These are phyloP conservation scores for Danaus melanippus DNA, from an alignment of 1,140 invertebrate species.

Conservation along the genomic window DNA sequence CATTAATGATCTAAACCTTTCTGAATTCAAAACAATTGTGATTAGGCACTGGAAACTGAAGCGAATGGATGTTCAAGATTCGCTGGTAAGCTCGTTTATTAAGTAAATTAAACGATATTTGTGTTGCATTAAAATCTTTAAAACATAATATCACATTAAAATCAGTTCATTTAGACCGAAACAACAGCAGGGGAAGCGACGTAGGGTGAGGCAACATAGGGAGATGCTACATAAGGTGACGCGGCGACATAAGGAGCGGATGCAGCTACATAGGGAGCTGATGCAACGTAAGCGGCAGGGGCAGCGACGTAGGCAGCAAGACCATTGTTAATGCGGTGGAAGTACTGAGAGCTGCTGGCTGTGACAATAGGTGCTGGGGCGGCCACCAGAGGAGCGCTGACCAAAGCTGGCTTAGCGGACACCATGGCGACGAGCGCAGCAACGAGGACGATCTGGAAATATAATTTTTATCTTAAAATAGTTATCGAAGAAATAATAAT, in stretches of 20 bases:
- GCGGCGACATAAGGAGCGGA: constrained; percentile 49
- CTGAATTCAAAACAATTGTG: too few relatives aligned
- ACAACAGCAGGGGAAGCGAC: constrained; percentile 33
- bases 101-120: constrained; percentile 15
- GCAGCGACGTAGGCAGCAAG: constrained; percentile 65
- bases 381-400: constrained; percentile 54
- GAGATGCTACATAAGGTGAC: too few relatives aligned
- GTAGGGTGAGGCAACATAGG: constrained; percentile 24
- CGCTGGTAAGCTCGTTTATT: neutral
- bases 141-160: constrained; percentile 39
- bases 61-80: neutral
- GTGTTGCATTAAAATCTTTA: constrained; percentile 23
- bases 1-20: too few relatives aligned
- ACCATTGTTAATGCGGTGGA: constrained; percentile 64
- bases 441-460: constrained; percentile 40
- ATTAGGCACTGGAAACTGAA: too few relatives aligned
- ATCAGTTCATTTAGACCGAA: constrained; percentile 26
- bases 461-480: too few relatives aligned
- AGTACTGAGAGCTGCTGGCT: constrained; percentile 70
- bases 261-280: constrained; percentile 49
- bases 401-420: constrained; percentile 56
- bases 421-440: constrained; percentile 66
- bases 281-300: constrained; percentile 52
- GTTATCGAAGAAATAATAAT: too few relatives aligned
- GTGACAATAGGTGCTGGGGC: constrained; percentile 57